phyloP scores from a whole-genome alignment of 2,113 vertebrate species.

The Hydrolagus affinis region DNA sequence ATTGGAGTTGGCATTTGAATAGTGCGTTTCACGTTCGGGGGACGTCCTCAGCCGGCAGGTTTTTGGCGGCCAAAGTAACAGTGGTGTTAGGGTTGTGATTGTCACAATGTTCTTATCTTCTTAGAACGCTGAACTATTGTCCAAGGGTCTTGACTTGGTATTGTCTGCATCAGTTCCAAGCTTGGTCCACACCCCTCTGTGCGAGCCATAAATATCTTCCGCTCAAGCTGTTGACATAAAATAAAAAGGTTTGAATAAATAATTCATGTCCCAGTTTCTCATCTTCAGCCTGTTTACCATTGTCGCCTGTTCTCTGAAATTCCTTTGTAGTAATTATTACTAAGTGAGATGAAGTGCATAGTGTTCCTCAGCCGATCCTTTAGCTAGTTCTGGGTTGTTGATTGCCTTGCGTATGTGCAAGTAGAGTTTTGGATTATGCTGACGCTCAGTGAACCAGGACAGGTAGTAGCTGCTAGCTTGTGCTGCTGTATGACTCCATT shows the following conservation, averaged over 20 bases:
- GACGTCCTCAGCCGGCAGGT: too few species aligned
- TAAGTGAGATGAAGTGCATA: not conserved
- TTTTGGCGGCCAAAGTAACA: too few species aligned
- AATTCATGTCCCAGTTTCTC: not conserved
- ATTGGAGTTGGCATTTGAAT: too few species aligned
- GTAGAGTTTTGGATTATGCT: not conserved
- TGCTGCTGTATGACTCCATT: not conserved
- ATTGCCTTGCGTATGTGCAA: not conserved
- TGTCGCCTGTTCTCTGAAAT: not conserved
- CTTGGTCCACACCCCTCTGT: not conserved
- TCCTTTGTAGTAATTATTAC: not conserved
- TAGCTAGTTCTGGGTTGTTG: not conserved
- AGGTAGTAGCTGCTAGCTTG: not conserved
- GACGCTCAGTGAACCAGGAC: not conserved
- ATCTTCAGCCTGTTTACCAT: not conserved
- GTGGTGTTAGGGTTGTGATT: too few species aligned
- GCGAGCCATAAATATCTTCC: not conserved
- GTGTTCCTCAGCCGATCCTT: not conserved
- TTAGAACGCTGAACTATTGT: not conserved
- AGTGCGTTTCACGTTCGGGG: too few species aligned
- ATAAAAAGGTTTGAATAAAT: not conserved
- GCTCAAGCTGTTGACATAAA: not conserved
- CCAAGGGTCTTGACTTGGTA: not conserved
- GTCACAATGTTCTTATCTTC: too few species aligned
- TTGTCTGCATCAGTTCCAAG: not conserved